Evolutionary conservation across 92 coral and sea anemone species (phyloP).

Genomic region (Umimayanthus chanpuru): DNA sequence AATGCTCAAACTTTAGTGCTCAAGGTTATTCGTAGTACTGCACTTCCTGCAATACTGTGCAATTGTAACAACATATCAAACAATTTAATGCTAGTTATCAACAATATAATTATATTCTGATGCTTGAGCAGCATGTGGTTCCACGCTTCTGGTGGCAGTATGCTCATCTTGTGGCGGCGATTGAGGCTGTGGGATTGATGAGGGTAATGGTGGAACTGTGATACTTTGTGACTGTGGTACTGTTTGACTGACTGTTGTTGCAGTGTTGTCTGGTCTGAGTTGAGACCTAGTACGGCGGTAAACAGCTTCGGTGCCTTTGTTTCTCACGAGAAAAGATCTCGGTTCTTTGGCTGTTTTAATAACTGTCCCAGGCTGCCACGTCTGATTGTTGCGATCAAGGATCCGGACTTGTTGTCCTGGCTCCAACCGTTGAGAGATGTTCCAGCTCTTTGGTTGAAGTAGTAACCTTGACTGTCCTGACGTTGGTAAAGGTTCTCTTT

Average conservation of each 20-base stretch:
- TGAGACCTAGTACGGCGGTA: conserved; percentile 29
- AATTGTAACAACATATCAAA: too few species aligned
- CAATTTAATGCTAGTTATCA: too few species aligned
- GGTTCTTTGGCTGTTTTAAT: conserved; percentile 44
- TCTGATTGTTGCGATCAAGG: conserved; percentile 34
- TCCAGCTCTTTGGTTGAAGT: conserved; percentile 58
- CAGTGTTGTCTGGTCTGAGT: conserved; percentile 14
- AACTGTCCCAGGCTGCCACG: conserved; percentile 6
- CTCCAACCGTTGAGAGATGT: conserved; percentile 34
- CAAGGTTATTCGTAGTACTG: too few species aligned
- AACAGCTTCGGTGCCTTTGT: background rate
- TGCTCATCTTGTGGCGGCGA: background rate
- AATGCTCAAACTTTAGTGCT: too few species aligned
- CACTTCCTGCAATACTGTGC: too few species aligned
- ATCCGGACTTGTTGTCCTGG: conserved; percentile 31
- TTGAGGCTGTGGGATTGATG: background rate
- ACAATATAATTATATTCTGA: too few species aligned
- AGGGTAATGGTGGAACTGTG: background rate
- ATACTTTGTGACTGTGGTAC: background rate
- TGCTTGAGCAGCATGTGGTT: background rate
- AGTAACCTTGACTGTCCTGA: conserved; percentile 44
- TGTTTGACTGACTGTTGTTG: background rate
- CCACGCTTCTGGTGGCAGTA: background rate
- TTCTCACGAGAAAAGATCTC: conserved; percentile 38
- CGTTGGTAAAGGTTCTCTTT: conserved; percentile 51